Evolutionary conservation across 1,140 invertebrate genomes (phyloP), one percentile per base, ranked within the genome.

Genomic region (Bombus cullumanus): DNA sequence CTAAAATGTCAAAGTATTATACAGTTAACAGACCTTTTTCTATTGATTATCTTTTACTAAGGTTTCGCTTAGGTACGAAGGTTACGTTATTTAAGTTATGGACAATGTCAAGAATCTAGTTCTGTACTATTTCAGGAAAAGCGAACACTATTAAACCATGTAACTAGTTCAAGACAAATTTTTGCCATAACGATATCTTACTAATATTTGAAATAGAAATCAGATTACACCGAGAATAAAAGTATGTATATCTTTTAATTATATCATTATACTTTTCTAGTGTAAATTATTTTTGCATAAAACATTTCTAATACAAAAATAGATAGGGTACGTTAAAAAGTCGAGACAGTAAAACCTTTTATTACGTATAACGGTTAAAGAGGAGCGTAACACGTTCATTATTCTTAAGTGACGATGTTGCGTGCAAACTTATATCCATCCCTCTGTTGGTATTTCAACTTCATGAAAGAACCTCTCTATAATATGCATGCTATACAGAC

Each of bases 361-460:
- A 34, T 22, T 18, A 31, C 37, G 47, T 53, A 41, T 8, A 53
- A 31, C 10, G 9, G 6, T 73, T 39, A 37, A 18, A 28, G 28
- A 28, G 15, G 18, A 59, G 9, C 34, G 15, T 10, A 39, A 59
- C 6, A 31, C 34, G n/a, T 43, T 79, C 15, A 10, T 39, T 34
- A 43, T 47, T 68, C 39, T 31, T 43, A 12, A 53, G 13, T 39
- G 28, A 8, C 2, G n/a, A 15, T 28, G 57, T 39, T 37, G 64
- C 72, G 57, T 72, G 34, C 43, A 8, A 53, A 25, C 22, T 47
- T 34, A 31, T 43, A n/a, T 28, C 62, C 39, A 62, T 64, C 76
- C n/a, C 66, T 41, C 18, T n/a, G 31, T 47, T 47, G 57, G 57
- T 57, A 69, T 72, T 66, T 88, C 68, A 83, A 84, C 85, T 82